Evolutionary conservation across 2,888 invertebrate species (phyloP).

Genomic region (Schizotus pectinicornis): DNA sequence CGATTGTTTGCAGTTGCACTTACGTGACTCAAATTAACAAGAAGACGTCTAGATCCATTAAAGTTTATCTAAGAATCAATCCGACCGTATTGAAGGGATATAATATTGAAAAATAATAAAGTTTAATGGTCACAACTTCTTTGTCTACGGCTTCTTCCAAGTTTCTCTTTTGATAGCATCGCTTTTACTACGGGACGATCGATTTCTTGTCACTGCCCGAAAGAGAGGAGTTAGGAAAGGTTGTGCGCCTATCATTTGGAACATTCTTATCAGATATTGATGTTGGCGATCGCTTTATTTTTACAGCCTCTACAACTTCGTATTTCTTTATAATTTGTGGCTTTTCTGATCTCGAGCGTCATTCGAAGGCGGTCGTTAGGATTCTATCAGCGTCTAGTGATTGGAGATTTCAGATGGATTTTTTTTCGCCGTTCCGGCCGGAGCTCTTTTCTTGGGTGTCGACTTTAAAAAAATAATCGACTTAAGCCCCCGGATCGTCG

Average conservation of each 20-base stretch:
- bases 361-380: slow-evolving; percentile 17
- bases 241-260: slow-evolving; percentile 22
- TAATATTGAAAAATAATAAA: slow-evolving; percentile 21
- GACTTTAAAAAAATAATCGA: slow-evolving; percentile 18
- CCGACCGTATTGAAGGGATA: not conserved
- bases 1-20: slow-evolving; percentile 9
- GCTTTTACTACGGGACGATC: slow-evolving; percentile 9
- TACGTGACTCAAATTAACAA: slow-evolving; percentile 22
- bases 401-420: slow-evolving; percentile 24
- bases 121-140: slow-evolving; percentile 5
- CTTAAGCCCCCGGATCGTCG: not conserved
- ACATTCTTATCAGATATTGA: slow-evolving; percentile 27
- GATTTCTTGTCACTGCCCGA: slow-evolving; percentile 22
- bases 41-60: slow-evolving; percentile 15
- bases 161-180: slow-evolving; percentile 4
- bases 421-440: slow-evolving; percentile 17
- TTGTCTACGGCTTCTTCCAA: slow-evolving; percentile 2
- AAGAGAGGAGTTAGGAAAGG: slow-evolving; percentile 19
- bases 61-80: slow-evolving; percentile 13
- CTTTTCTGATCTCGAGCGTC: slow-evolving; percentile 26
- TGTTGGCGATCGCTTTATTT: slow-evolving; percentile 26
- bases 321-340: slow-evolving; percentile 31
- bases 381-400: slow-evolving; percentile 21
- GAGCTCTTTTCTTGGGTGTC: slow-evolving; percentile 3
- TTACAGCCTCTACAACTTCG: slow-evolving; percentile 20